A percentile compares a stretch with the other conserved stretches of the same genome.
phyloP scores from a whole-genome alignment of 2,113 vertebrate species.

The Myotis yumanensis region DNA sequence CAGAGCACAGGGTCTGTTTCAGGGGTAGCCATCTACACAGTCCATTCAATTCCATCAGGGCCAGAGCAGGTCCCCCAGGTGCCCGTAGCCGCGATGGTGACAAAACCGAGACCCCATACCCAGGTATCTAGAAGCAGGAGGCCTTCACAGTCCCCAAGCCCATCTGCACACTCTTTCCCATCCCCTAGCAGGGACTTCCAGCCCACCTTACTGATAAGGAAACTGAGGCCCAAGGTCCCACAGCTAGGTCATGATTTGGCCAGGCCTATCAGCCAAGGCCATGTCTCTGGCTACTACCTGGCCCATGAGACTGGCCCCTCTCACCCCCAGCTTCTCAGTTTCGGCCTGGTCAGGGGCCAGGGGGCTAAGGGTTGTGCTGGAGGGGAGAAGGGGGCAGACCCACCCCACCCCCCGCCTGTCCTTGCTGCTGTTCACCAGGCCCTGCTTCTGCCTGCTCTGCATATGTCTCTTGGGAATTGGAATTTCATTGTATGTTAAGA shows the following conservation, averaged over 20 bases:
- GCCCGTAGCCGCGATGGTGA: neutral
- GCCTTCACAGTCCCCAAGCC: neutral
- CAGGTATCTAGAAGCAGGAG: neutral
- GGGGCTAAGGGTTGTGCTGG: neutral
- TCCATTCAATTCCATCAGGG: neutral
- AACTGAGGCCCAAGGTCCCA: neutral
- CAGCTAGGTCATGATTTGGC: neutral
- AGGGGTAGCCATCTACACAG: neutral
- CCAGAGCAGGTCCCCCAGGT: neutral
- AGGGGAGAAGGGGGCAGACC: neutral
- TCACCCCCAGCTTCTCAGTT: neutral
- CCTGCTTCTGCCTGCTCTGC: slow-evolving; percentile 60
- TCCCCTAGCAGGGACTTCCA: neutral
- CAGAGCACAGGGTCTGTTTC: neutral
- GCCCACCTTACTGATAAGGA: neutral
- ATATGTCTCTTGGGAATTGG: slow-evolving; percentile 54
- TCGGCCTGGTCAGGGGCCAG: neutral
- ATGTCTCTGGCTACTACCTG: neutral
- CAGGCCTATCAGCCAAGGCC: neutral
- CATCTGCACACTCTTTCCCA: neutral
- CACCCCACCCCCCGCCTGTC: neutral
- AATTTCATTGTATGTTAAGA: slow-evolving; percentile 57
- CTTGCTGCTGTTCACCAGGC: neutral
- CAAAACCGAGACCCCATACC: neutral
- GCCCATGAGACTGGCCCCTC: neutral